phyloP scores from a whole-genome alignment of 2,797 vertebrate species.

The Myiothlypis chrysogaster region DNA sequence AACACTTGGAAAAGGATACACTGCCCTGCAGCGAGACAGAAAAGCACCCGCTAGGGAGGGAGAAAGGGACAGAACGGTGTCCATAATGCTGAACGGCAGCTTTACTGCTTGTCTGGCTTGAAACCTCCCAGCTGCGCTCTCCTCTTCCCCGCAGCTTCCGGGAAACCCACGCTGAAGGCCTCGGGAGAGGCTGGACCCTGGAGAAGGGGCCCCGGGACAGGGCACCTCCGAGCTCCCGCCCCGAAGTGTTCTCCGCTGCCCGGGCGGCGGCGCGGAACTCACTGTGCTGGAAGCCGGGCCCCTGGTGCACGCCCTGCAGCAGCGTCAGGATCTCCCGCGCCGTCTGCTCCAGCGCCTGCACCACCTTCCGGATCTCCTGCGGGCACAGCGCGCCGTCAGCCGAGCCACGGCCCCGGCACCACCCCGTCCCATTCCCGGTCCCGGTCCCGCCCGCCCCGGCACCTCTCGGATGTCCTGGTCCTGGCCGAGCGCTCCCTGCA shows the following conservation, averaged over 20 bases:
- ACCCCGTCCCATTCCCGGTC: background rate
- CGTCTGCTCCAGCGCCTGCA: slow-evolving; percentile 91
- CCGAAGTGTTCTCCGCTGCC: background rate
- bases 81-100: fast-evolving
- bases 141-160: background rate
- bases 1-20: fast-evolving
- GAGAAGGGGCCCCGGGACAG: fast-evolving
- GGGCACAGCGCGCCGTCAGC: background rate
- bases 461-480: slow-evolving; percentile 96
- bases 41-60: fast-evolving
- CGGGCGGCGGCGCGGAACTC: slow-evolving; percentile 60
- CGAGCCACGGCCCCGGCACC: background rate
- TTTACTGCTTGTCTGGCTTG: fast-evolving
- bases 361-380: slow-evolving; percentile 94
- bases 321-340: slow-evolving; percentile 93
- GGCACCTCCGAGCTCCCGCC: background rate
- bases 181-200: fast-evolving
- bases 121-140: background rate
- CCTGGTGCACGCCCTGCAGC: slow-evolving; percentile 95
- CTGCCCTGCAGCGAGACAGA: fast-evolving
- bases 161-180: background rate
- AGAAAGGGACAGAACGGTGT: fast-evolving
- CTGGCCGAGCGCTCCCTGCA: slow-evolving; percentile 88
- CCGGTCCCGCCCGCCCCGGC: background rate
- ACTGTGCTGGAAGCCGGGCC: slow-evolving; percentile 94